Base-by-base conservation (phyloP, 2,113 vertebrate genomes). In the Zosterops borbonicus region DNA sequence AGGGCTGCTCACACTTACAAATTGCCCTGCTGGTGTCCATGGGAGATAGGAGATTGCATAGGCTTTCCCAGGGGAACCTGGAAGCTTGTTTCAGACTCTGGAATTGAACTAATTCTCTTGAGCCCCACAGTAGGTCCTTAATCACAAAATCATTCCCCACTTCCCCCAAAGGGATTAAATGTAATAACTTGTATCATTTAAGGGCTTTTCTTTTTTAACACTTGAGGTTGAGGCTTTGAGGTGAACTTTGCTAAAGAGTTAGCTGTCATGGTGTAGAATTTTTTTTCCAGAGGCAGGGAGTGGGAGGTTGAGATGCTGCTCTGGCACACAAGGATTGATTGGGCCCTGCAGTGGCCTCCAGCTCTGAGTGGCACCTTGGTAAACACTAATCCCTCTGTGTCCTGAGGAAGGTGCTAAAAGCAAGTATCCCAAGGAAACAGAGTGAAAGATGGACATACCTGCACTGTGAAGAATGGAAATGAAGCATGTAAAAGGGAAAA, bases 91-190 rank as follows among this genome's bases (percentile, higher is more conserved):
- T 93, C 79, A 27, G 68, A 88, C 82, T 84, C 71, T 28, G 41
- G 93, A 97, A 94, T 95, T 95, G 93, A 96, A 95, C 92, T 92
- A 88, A 95, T 90, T 95, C 93, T 93, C 95, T 62, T 81, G 95
- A 96, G 92, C 84, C 81, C 75, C 63, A 55, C 76, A 62, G 82
- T 85, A 95, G 85, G 94, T 95, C 91, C 94, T 97, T 97, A 97
- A 97, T 97, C 95, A 96, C 94, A 96, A 96, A 91, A 95, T 96
- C 87, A 95, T 94, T 95, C 91, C 90, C 59, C 73, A 77, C 73
- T 90, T 90, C 25, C 31, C 95, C 67, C 75, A 70, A 88, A 90
- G 88, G 91, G 75, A 91, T 93, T 95, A 90, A 90, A 90, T 90
- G 79, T 96, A 94, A 91, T 96, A 95, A 96, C 89, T 94, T 90